Evolutionary conservation across 2,797 vertebrate genomes (phyloP).

Genomic region (Melanotaenia pygmaea): DNA sequence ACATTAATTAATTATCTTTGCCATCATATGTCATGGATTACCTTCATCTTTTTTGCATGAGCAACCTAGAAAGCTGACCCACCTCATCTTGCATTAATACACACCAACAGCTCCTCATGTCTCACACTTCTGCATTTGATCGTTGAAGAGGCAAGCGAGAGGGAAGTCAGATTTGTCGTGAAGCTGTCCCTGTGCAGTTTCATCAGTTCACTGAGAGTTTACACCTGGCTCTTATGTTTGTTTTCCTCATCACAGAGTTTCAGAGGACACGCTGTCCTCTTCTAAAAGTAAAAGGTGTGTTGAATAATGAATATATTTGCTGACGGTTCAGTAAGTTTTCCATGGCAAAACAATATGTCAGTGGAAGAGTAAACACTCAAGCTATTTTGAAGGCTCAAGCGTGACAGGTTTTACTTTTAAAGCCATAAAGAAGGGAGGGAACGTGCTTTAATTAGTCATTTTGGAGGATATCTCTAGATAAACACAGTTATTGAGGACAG

Average conservation of each 20-base stretch:
- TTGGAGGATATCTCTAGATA: constrained; percentile 70
- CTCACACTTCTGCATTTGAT: constrained; percentile 39
- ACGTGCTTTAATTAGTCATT: constrained; percentile 69
- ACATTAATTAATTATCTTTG: constrained; percentile 70
- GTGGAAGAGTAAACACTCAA: constrained; percentile 67
- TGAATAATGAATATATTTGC: constrained; percentile 72
- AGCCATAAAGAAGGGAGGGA: constrained; percentile 55
- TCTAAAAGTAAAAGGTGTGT: constrained; percentile 61
- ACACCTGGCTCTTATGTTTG: constrained; percentile 57
- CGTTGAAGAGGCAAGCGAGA: background rate
- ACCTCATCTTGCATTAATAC: constrained; percentile 57
- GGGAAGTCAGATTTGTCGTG: constrained; percentile 44
- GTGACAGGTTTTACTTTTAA: constrained; percentile 72
- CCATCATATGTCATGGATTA: constrained; percentile 61
- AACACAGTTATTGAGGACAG: constrained; percentile 73
- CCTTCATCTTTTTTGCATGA: constrained; percentile 60
- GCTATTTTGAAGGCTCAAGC: constrained; percentile 65
- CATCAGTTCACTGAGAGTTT: constrained; percentile 71
- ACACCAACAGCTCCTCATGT: constrained; percentile 25
- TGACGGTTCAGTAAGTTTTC: constrained; percentile 67
- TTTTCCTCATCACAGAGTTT: constrained; percentile 65
- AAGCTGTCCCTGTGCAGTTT: constrained; percentile 50
- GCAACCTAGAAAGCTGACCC: constrained; percentile 61
- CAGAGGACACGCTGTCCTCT: constrained; percentile 72
- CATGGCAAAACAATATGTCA: constrained; percentile 59